Conservation (phyloP, 2,797 vertebrate species). For the Merluccius polli region DNA sequence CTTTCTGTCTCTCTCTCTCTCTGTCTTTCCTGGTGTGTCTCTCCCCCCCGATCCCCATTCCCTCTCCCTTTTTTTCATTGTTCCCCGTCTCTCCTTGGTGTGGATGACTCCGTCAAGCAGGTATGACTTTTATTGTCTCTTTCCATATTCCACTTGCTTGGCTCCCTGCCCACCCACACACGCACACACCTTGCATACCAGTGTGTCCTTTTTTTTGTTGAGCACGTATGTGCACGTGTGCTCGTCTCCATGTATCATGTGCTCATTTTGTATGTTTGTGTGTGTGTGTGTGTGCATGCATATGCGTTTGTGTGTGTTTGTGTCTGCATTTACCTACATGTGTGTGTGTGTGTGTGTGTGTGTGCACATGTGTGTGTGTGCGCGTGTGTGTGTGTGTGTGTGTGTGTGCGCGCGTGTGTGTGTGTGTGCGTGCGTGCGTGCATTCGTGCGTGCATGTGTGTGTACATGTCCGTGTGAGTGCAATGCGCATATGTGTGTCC, state of each 20-base stretch:
- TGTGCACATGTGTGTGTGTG: not conserved
- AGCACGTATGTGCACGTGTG: not conserved
- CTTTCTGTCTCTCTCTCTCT: slow-evolving; percentile 18
- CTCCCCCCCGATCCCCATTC: not conserved
- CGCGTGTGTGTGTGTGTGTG: not conserved
- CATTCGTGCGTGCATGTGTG: not conserved
- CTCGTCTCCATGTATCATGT: not conserved
- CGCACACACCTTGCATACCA: slow-evolving; percentile 18
- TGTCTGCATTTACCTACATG: slow-evolving; percentile 8
- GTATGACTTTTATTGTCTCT: slow-evolving; percentile 63
- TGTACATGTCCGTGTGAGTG: not conserved
- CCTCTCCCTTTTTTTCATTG: slow-evolving; percentile 18
- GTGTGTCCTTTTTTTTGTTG: not conserved
- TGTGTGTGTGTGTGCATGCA: not conserved
- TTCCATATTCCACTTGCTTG: slow-evolving; percentile 13
- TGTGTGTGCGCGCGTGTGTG: slow-evolving; percentile 17
- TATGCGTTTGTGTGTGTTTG: not conserved
- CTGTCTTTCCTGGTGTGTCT: slow-evolving; percentile 18
- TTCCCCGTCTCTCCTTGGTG: slow-evolving; percentile 29
- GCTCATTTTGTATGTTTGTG: slow-evolving; percentile 5
- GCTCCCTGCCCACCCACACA: no score
- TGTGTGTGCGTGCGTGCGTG: not conserved
- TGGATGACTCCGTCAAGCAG: slow-evolving; percentile 59
- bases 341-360: not conserved
- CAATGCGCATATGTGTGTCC: slow-evolving; percentile 16